Base-by-base conservation (phyloP, 2,888 invertebrate genomes). In the Archaeoteleia sp. region DNA sequence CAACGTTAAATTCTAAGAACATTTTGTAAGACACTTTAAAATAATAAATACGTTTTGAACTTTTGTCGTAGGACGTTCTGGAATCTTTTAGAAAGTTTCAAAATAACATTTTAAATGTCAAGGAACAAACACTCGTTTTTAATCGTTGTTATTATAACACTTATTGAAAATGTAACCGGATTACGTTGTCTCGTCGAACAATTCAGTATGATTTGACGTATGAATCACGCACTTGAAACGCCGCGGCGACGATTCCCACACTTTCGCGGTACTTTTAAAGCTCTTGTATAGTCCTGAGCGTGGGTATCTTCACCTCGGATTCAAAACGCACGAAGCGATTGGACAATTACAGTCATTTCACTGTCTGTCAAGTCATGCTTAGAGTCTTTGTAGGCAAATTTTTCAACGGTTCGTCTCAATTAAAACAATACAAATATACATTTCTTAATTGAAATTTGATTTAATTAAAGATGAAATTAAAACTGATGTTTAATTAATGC, bases 121-220 rank as follows among this genome's bases (percentile, higher is more conserved):
- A n/a, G n/a, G n/a, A n/a, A n/a, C n/a, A n/a, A n/a, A n/a, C n/a
- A n/a, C n/a, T n/a, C n/a, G n/a, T n/a, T n/a, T n/a, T n/a, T n/a
- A n/a, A 40, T 40, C 37, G 37, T 32, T 14, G 30, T 13, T 4
- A 8, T 34, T 23, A 9, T 7, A 42, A 20, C n/a, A n/a, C n/a
- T n/a, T n/a, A n/a, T 40, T 40, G 23, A 48, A 58, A 49, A 29
- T 49, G n/a, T n/a, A 58, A 43, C 43, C 49, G 48, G 51, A 61
- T 51, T 61, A 55, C 53, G 49, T 74, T 70, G 66, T 73, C 58
- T 73, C 73, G 69, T 51, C 30, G 53, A 67, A 53, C 71, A 72
- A 75, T 73, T 71, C 45, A 67, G 42, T 61, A 67, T 72, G 61
- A 76, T 76, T 79, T 79, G 75, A 78, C 75, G 75, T 73, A 74